Evolutionary conservation across 2,888 invertebrate genomes (phyloP).

Genomic region (Onchidella celtica): DNA sequence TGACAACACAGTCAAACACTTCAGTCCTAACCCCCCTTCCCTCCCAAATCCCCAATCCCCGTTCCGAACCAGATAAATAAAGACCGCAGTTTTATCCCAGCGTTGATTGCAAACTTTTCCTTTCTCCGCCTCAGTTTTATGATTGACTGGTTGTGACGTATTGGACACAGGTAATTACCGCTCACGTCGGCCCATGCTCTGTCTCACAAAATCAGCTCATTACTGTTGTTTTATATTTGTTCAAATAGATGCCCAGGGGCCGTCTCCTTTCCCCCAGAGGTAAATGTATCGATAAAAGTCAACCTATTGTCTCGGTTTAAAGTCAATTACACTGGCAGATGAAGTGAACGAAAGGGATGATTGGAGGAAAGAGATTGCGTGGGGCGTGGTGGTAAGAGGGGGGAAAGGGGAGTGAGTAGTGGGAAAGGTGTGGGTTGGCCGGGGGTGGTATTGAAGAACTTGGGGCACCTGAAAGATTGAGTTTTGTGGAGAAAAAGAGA

Average conservation of each 20-base stretch:
- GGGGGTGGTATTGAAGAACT: not conserved
- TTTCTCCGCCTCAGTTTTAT: no score
- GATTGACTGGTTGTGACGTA: not conserved
- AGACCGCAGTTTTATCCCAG: no score
- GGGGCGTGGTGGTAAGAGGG: not conserved
- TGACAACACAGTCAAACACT: no score
- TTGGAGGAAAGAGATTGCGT: not conserved
- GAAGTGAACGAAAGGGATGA: not conserved
- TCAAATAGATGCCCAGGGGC: not conserved
- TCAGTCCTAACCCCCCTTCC: no score
- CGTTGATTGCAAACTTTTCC: no score
- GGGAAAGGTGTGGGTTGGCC: not conserved
- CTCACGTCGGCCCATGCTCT: not conserved
- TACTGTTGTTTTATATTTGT: slow-evolving; percentile 21
- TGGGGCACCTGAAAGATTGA: not conserved
- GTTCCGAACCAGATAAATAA: no score
- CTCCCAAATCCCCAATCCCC: no score
- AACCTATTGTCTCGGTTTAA: slow-evolving; percentile 5
- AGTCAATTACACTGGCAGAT: slow-evolving; percentile 27
- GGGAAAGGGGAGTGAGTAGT: not conserved
- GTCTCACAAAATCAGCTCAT: slow-evolving; percentile 23
- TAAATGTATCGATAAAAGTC: slow-evolving; percentile 8
- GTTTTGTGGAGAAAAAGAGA: no score
- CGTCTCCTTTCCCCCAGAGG: not conserved
- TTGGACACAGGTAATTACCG: not conserved